These are phyloP conservation scores for Microtus montanus DNA, from an alignment of 2,113 vertebrate species.

Conservation along the genomic window DNA sequence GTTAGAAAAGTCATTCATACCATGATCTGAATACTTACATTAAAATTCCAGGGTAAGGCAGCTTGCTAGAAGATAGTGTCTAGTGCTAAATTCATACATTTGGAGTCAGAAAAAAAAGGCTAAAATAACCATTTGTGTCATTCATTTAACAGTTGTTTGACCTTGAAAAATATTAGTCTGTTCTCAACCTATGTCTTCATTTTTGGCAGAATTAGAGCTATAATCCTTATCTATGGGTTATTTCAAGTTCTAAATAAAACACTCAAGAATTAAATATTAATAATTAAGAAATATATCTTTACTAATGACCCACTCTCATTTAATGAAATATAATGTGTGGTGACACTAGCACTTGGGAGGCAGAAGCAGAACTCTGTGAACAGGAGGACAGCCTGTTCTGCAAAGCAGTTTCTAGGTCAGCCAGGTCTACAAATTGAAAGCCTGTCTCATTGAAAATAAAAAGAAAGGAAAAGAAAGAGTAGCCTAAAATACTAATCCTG, in stretches of 20 bases:
- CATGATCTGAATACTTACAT: neutral
- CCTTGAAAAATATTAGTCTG: neutral
- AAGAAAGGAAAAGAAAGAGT: neutral
- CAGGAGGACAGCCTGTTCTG: neutral
- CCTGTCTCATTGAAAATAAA: neutral
- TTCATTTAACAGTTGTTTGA: neutral
- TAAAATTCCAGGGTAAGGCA: neutral
- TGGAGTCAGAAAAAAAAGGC: conserved; percentile 20
- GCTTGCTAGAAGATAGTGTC: neutral
- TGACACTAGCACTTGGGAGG: neutral
- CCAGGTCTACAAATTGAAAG: neutral
- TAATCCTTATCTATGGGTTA: neutral
- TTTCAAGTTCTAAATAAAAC: conserved; percentile 43
- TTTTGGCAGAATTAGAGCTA: neutral
- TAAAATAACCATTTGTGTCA: neutral
- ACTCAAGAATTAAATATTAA: neutral
- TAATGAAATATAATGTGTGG: neutral
- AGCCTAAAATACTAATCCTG: conserved; percentile 14
- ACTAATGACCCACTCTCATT: neutral
- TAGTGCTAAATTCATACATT: neutral
- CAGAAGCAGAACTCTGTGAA: neutral
- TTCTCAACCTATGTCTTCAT: conserved; percentile 20
- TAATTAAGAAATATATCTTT: conserved; percentile 23
- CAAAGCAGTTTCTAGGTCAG: neutral
- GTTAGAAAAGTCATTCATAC: neutral